Evolutionary conservation across 2,888 invertebrate species (phyloP).

Genomic region (Acanthosepion lycidas): DNA sequence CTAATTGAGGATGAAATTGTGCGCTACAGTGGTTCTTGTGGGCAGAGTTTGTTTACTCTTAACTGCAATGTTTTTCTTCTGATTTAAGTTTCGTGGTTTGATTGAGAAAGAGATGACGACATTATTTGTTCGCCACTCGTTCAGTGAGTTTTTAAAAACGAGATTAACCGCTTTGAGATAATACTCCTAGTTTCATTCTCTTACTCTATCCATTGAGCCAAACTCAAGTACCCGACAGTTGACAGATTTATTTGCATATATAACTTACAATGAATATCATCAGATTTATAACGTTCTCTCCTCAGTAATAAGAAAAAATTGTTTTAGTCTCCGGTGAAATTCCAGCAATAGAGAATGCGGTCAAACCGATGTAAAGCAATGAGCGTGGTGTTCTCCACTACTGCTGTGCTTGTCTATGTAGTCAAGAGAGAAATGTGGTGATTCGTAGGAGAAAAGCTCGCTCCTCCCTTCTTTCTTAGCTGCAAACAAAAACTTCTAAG

Average conservation of each 20-base stretch:
- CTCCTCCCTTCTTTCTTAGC: not conserved
- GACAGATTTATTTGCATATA: not conserved
- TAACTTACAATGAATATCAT: not conserved
- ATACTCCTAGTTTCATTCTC: too few species aligned
- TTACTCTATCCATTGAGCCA: not conserved
- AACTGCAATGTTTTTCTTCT: too few species aligned
- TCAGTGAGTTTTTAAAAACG: too few species aligned
- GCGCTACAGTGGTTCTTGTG: too few species aligned
- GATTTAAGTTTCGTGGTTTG: too few species aligned
- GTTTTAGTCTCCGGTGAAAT: conserved; percentile 8
- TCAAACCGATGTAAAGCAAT: not conserved
- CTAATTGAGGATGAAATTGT: too few species aligned
- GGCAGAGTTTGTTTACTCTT: too few species aligned
- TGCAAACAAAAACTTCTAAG: not conserved
- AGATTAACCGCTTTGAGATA: too few species aligned
- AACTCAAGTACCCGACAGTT: not conserved
- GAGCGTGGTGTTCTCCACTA: not conserved
- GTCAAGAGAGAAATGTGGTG: not conserved
- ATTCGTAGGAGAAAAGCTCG: not conserved
- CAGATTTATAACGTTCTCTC: not conserved
- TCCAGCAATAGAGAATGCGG: not conserved
- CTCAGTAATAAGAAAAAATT: not conserved
- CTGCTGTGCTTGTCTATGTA: not conserved
- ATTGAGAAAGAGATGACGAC: too few species aligned
- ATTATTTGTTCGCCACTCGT: too few species aligned